phyloP scores from a whole-genome alignment of 2,888 invertebrate species.

The Pammene aurita region DNA sequence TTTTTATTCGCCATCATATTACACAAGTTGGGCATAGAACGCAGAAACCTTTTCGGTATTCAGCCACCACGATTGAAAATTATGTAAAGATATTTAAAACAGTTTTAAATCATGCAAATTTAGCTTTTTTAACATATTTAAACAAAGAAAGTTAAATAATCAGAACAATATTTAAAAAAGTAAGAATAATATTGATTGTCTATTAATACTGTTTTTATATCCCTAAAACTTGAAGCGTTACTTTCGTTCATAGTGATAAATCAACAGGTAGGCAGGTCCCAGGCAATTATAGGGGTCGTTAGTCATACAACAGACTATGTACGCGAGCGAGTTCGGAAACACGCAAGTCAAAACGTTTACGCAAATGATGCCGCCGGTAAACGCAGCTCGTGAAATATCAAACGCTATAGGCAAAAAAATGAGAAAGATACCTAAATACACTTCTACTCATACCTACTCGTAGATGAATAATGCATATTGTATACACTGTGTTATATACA shows the following conservation, averaged over 20 bases:
- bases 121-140: no score
- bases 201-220: not conserved
- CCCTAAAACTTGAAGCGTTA: not conserved
- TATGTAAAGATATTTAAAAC: no score
- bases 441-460: not conserved
- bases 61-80: no score
- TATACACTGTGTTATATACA: not conserved
- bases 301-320: slow-evolving; percentile 10
- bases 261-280: slow-evolving; percentile 18
- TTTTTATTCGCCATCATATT: no score
- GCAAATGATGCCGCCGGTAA: slow-evolving; percentile 5
- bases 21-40: no score
- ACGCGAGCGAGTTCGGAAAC: not conserved
- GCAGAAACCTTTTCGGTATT: no score
- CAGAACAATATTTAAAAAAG: not conserved
- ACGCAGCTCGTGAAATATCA: slow-evolving; percentile 10
- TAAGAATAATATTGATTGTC: not conserved
- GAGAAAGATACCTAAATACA: not conserved
- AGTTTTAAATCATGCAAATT: no score
- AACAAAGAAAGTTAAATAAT: no score
- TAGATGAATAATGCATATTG: slow-evolving; percentile 22
- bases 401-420: not conserved
- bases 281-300: slow-evolving; percentile 13
- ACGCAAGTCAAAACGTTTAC: slow-evolving; percentile 15
- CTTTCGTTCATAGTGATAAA: not conserved